Evolutionary conservation across 1,140 invertebrate genomes (phyloP), one percentile per base, ranked within the genome.

Genomic region (Ridgeia piscesae): DNA sequence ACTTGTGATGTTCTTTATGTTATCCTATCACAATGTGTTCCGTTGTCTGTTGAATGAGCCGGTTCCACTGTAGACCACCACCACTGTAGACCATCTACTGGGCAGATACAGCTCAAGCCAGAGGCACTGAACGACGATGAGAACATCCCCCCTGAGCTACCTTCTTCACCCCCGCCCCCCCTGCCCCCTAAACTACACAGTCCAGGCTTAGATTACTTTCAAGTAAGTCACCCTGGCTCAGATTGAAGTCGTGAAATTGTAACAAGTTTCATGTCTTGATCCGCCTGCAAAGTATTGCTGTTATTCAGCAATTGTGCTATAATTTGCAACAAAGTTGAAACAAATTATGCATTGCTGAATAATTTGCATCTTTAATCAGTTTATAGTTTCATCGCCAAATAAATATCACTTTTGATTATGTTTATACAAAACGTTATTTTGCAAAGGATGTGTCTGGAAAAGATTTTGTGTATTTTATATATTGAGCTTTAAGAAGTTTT

Each of bases 161-260:
- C 91, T 33, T 35, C 48, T 9, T 92, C 91, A 33, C 91, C 91
- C 33, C 91, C 91, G 14, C 91, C 91, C 9, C 91, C 91, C 33
- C 34, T 91, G 42, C 91, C 77, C 1, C 91, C 91, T 27, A 77
- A 34, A 14, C 9, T 92, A 14, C 34, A 77, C 58, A 77, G 31
- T 6, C 11, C 91, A 88, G 91, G 89, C 77, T 89, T 92, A 77
- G 91, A 92, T 27, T 33, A 77, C 34, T 48, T 88, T 89, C 33
- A 77, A 88, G 91, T 92, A 33, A 92, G 91, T 88, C n/a, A 9
- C 17, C 21, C 34, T 33, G 17, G 17, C 35, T 90, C 89, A 14
- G 14, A 33, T 8, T 90, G 42, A 6, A 42, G 42, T 42, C 11
- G 42, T 42, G 4, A 42, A 42, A 42, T 11, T 42, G 42, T 42